phyloP scores from a whole-genome alignment of 2,888 invertebrate genomes.

The Zeuzera pyrina region DNA sequence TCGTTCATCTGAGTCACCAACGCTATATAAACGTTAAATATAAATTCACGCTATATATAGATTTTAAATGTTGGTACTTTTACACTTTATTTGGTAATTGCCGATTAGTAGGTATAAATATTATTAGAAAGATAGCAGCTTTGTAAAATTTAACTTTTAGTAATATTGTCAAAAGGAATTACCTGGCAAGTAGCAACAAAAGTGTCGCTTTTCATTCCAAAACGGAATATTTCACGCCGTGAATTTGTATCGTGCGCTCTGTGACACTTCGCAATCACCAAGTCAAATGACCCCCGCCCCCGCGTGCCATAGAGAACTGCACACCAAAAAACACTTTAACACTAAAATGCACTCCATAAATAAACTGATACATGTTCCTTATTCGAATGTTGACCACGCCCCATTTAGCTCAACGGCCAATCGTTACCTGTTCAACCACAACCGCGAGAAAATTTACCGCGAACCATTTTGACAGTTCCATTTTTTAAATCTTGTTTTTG shows the following conservation, averaged over 20 bases:
- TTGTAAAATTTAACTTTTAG: no score
- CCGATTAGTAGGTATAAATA: no score
- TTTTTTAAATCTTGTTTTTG: conserved; percentile 50
- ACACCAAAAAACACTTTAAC: conserved; percentile 30
- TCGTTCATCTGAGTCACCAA: no score
- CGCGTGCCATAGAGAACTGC: conserved; percentile 28
- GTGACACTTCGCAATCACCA: conserved; percentile 30
- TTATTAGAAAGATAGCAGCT: no score
- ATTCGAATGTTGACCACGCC: conserved; percentile 55
- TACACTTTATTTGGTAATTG: no score
- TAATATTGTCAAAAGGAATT: no score
- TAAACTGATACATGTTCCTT: conserved; percentile 54
- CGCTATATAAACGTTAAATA: no score
- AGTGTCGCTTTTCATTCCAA: conserved; percentile 2
- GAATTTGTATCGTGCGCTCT: conserved; percentile 20
- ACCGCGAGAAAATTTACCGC: conserved; percentile 60
- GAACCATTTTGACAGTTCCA: conserved; percentile 67
- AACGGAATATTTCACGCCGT: conserved; percentile 8
- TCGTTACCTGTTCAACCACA: conserved; percentile 26
- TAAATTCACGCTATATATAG: no score
- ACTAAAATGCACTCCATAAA: conserved; percentile 62
- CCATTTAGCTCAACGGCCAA: conserved; percentile 37
- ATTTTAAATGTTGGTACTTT: no score
- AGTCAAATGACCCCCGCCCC: conserved; percentile 33
- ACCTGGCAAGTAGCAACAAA: no score